phyloP scores from a whole-genome alignment of 2,797 vertebrate species.

The Thunnus albacares region DNA sequence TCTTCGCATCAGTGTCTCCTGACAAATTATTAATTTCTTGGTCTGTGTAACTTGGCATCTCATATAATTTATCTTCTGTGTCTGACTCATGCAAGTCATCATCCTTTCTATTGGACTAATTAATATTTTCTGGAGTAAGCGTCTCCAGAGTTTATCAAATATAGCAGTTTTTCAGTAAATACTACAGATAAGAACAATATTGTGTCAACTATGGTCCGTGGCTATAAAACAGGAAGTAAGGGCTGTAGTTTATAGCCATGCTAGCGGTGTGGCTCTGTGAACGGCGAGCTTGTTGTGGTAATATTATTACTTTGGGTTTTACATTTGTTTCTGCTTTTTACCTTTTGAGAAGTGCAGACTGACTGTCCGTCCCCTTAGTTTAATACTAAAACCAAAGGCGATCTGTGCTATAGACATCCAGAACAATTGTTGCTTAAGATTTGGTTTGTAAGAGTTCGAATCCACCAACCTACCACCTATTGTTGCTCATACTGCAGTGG shows the following conservation, averaged over 20 bases:
- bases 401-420: slow-evolving; percentile 1
- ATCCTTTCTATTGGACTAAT: slow-evolving; percentile 9
- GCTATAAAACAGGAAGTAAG: slow-evolving; percentile 13
- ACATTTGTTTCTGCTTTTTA: neutral
- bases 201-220: neutral
- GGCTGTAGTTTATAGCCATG: neutral
- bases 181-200: neutral
- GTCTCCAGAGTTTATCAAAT: neutral
- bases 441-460: slow-evolving; percentile 39
- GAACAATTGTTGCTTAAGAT: slow-evolving; percentile 41
- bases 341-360: neutral
- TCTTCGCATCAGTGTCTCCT: neutral
- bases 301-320: neutral
- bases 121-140: neutral
- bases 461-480: slow-evolving; percentile 52
- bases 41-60: neutral
- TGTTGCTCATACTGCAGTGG: slow-evolving; percentile 67
- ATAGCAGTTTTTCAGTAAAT: neutral
- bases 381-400: slow-evolving; percentile 3
- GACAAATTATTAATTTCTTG: neutral
- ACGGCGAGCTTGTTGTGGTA: neutral
- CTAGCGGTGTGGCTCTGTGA: too few species aligned
- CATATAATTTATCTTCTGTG: neutral
- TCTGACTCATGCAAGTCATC: neutral
- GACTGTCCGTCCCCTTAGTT: neutral